Percentiles rank a stretch among this genome's conserved stretches.
These are phyloP conservation scores for Herpetotheres cachinnans DNA, from an alignment of 2,113 vertebrate genomes.

Conservation along the genomic window DNA sequence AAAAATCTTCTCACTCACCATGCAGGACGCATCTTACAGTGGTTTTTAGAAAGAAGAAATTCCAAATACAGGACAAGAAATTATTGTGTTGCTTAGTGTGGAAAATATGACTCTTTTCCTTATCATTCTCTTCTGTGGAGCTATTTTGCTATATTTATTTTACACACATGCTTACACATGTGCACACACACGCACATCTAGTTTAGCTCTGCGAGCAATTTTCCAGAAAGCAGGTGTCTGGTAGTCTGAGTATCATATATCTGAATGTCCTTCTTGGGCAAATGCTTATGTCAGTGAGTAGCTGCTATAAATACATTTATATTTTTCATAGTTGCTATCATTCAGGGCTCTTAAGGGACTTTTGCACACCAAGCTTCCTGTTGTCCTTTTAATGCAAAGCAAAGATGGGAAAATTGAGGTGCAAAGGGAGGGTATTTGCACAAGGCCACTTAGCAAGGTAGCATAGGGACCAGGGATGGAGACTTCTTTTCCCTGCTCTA, in stretches of 20 bases:
- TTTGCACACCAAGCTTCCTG: neutral
- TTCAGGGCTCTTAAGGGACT: neutral
- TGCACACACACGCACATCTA: accelerated
- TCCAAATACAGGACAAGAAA: neutral
- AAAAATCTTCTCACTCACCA: neutral
- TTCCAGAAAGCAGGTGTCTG: neutral
- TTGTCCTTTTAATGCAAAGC: neutral
- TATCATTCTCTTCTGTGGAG: neutral
- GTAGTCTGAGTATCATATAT: neutral
- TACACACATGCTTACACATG: neutral
- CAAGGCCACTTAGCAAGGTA: neutral
- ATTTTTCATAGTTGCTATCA: slow-evolving; percentile 20
- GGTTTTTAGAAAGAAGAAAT: neutral
- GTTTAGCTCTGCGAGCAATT: neutral
- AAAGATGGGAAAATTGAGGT: slow-evolving; percentile 19
- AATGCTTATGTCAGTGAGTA: slow-evolving; percentile 15
- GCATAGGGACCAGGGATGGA: neutral
- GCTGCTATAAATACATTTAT: slow-evolving; percentile 5
- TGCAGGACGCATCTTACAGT: neutral
- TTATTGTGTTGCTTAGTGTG: neutral
- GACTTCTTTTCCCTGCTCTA: neutral
- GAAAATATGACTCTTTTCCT: neutral
- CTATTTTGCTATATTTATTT: neutral
- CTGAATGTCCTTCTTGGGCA: slow-evolving; percentile 27
- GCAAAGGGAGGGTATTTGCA: neutral